Evolutionary conservation across 2,113 vertebrate genomes (phyloP), one percentile per base, ranked within the genome.

Genomic region (Caloenas nicobarica): DNA sequence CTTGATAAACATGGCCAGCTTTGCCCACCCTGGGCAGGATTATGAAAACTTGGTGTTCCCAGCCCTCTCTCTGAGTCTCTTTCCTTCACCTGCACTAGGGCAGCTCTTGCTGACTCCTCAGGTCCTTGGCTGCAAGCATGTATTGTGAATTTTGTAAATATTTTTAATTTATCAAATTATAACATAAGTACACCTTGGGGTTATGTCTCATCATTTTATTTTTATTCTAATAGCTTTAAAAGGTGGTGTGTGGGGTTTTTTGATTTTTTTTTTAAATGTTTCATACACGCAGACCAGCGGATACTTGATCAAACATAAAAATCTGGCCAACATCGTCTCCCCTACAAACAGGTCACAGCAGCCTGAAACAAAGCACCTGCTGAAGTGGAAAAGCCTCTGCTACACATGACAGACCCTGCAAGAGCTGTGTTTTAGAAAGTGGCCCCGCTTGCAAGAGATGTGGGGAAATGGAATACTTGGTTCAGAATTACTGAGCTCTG

Each of bases 361-460:
- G 25, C 31, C 26, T 22, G 10, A 29, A 7, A 44, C 26, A 56
- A 7, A 40, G 17, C 48, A 78, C 5, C 28, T 33, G n/a, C 65
- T 78, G 56, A 7, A 6, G 34, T 16, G 51, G 78, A 28, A 64
- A 38, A 48, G 33, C 0, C 18, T 60, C 38, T 23, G 34, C 44
- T 28, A 9, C 42, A 13, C n/a, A 4, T 1, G 42, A 19, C 68
- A 89, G 34, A 33, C 17, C 18, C 51, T 44, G 40, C 46, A 62
- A 76, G 56, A 36, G 16, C 0, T 36, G 18, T 8, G 4, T 7
- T 87, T 73, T 18, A 5, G 38, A n/a, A 54, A 51, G 26, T 8
- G 10, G 36, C 25, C 16, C 26, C 0, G 1, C 16, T 23, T 48
- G 26, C 11, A 5, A 46, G 42, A 17, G 21, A 4, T 3, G 25